These are phyloP conservation scores for Autographa pulchrina DNA, from an alignment of 2,888 invertebrate genomes.

Conservation along the genomic window DNA sequence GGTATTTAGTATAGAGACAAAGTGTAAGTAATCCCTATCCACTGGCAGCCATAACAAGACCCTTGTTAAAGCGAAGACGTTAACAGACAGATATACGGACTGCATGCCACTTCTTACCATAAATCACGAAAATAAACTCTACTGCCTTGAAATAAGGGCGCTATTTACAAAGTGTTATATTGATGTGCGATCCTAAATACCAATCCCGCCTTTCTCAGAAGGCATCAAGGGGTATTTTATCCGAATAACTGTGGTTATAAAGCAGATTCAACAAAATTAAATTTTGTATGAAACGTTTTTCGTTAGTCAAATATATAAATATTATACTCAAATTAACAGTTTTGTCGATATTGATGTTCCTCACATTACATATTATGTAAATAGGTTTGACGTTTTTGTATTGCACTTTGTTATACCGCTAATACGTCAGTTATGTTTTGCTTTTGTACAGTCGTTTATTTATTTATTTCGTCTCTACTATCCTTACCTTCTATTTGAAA, in stretches of 20 bases:
- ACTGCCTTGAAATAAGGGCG: not conserved
- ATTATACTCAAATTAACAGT: not conserved
- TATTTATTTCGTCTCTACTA: too few relatives aligned
- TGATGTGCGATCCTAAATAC: not conserved
- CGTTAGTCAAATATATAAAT: not conserved
- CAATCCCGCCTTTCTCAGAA: not conserved
- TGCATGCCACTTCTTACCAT: not conserved
- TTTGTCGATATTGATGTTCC: too few relatives aligned
- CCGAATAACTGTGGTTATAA: not conserved
- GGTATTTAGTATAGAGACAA: not conserved
- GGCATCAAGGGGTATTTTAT: not conserved
- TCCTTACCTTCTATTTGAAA: too few relatives aligned
- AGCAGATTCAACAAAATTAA: not conserved
- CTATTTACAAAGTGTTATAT: not conserved
- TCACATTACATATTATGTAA: too few relatives aligned
- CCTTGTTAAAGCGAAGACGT: not conserved
- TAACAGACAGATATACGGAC: constrained; percentile 4
- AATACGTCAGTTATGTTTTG: too few relatives aligned
- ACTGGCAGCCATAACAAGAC: not conserved
- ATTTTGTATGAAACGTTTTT: not conserved
- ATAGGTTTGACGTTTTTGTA: too few relatives aligned
- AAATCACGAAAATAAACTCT: not conserved
- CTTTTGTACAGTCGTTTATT: too few relatives aligned
- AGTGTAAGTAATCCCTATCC: not conserved
- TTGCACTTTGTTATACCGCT: too few relatives aligned